Conservation (phyloP, 1,140 invertebrate species). For the Rhagoletis zephyria region DNA sequence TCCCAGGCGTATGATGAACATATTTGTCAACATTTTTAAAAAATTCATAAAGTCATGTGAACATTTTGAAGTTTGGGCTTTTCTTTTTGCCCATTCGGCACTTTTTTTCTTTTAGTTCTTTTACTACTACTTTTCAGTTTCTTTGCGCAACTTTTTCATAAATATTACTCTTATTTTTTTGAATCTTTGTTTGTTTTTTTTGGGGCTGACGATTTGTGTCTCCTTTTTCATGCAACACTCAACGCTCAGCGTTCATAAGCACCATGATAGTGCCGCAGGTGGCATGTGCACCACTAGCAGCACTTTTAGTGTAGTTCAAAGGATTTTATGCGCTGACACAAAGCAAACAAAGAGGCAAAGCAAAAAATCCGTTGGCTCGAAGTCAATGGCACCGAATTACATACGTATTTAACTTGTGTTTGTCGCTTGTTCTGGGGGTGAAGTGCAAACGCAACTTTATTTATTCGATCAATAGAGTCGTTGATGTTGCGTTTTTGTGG, state of each 20-base stretch:
- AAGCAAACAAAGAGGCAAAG: slow-evolving; percentile 9
- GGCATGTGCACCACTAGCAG: slow-evolving; percentile 5
- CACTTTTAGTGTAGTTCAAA: slow-evolving; percentile 39
- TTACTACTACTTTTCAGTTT: background rate
- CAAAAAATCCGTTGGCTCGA: slow-evolving; percentile 4
- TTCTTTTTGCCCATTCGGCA: background rate
- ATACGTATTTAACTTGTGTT: slow-evolving; percentile 11
- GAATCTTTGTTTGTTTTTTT: background rate
- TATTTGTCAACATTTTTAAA: slow-evolving; percentile 39
- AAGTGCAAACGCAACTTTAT: slow-evolving; percentile 31
- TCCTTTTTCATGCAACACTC: no score
- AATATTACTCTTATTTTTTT: slow-evolving; percentile 30
- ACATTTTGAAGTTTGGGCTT: slow-evolving; percentile 32
- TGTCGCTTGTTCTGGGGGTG: background rate
- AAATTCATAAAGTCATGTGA: slow-evolving; percentile 46
- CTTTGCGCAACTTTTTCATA: background rate
- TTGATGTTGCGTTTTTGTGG: background rate
- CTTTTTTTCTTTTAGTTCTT: background rate
- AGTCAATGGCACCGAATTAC: slow-evolving; percentile 28
- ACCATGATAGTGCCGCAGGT: slow-evolving; percentile 21
- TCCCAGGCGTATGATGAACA: slow-evolving; percentile 43
- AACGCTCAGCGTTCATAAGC: background rate
- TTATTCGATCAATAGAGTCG: slow-evolving; percentile 23
- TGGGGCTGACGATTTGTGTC: background rate
- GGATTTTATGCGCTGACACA: slow-evolving; percentile 36